Evolutionary conservation across 2,888 invertebrate species (phyloP), one percentile per base, ranked within the genome.

Genomic region (Siphlonurus alternatus): DNA sequence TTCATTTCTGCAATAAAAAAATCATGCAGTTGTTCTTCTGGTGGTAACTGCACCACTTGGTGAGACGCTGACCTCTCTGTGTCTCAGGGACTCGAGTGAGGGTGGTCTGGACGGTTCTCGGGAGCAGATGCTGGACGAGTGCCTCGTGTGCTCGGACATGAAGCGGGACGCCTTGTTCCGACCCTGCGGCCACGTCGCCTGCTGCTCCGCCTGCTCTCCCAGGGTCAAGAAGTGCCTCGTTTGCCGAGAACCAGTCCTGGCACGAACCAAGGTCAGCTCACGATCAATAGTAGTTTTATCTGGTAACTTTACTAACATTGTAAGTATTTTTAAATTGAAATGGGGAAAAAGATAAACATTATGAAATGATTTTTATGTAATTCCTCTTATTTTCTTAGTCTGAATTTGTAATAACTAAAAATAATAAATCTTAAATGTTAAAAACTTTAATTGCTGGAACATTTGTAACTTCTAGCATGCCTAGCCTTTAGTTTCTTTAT

Each of bases 141-240:
- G 96, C 75, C 83, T 96, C 72, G 92, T 96, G 63, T 97, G 96
- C 75, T 95, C 95, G 0, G 95, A 96, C 74, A 84, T 86, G 66
- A 93, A 93, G 73, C 81, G 94, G 7, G 95, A 97, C 76, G 91
- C 91, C 60, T 80, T 93, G 61, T 94, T 94, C 77, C 84, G 86
- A 69, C 94, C 94, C 1, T 94, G 94, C 72, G 91, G 91, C 18
- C 97, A 97, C 75, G 90, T 96, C 63, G 87, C 92, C 69, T 94
- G 95, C 73, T 97, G 97, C 76, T 88, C 89, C 67, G 86, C 85
- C 18, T 97, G 97, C 75, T 92, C 93, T 10, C 81, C 82, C 7
- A 79, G 91, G 53, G 94, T 97, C 69, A 96, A 96, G 78, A 96
- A 96, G 78, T 97, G 96, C 75, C 83, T 97, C 66, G 83, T 93